Percentiles rank a stretch among this genome's conserved stretches.
Evolutionary conservation across 2,888 invertebrate genomes (phyloP).

Genomic region (Acronicta aceris): DNA sequence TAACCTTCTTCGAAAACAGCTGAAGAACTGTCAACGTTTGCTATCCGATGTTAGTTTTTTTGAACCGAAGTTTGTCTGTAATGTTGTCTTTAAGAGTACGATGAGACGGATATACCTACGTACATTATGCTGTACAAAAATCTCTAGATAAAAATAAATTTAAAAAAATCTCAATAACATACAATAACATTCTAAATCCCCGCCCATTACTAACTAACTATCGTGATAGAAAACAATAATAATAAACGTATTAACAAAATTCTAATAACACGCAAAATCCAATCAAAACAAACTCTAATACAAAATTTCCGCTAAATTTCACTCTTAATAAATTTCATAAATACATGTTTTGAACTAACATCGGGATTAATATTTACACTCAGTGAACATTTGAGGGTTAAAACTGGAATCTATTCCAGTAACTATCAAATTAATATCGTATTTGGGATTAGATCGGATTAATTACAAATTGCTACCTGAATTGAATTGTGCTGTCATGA

Average conservation of each 20-base stretch:
- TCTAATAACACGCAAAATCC: background rate
- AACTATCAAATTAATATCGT: slow-evolving; percentile 55
- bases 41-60: too few species aligned
- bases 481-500: slow-evolving; percentile 1
- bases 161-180: too few species aligned
- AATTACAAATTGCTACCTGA: slow-evolving; percentile 46
- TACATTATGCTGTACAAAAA: too few species aligned
- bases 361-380: slow-evolving; percentile 38
- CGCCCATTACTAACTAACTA: background rate
- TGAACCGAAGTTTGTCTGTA: too few species aligned
- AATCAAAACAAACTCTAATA: background rate
- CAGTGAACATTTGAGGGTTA: slow-evolving; percentile 41
- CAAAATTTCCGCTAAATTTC: background rate
- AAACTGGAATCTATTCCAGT: slow-evolving; percentile 32
- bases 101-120: too few species aligned
- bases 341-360: slow-evolving; percentile 20
- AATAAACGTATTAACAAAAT: background rate
- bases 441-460: slow-evolving; percentile 50
- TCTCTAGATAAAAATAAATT: too few species aligned
- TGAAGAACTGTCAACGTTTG: too few species aligned
- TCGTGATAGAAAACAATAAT: background rate
- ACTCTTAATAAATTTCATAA: background rate
- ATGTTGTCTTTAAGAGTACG: too few species aligned
- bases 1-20: too few species aligned
- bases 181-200: too few species aligned